Evolutionary conservation across 2,888 invertebrate genomes (phyloP).

Genomic region (Incurvaria masculella): DNA sequence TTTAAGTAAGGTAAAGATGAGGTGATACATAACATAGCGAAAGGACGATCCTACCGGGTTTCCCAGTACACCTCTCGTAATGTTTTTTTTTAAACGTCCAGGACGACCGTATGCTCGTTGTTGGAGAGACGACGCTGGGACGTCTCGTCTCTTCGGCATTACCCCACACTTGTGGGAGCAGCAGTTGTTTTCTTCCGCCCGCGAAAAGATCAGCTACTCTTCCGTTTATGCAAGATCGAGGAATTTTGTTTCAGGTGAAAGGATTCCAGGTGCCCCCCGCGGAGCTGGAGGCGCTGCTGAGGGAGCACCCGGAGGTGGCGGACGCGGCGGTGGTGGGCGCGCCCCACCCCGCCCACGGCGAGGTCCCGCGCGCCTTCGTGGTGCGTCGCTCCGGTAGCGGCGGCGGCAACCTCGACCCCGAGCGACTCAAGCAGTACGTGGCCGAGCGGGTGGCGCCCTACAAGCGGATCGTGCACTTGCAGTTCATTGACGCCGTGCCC

Average conservation of each 20-base stretch:
- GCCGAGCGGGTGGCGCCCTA: conserved; percentile 70
- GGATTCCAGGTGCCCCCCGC: conserved; percentile 40
- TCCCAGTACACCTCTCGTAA: no score
- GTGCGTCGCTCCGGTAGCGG: conserved; percentile 38
- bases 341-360: conserved; percentile 59
- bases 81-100: no score
- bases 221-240: no score
- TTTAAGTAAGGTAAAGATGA: no score
- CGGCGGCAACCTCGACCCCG: conserved; percentile 24
- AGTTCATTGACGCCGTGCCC: conserved; percentile 67
- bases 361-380: conserved; percentile 67
- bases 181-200: no score
- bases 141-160: no score
- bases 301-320: conserved; percentile 60
- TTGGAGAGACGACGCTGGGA: no score
- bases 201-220: no score
- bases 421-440: conserved; percentile 62
- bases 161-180: no score
- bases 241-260: conserved; percentile 50
- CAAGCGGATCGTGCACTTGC: conserved; percentile 69
- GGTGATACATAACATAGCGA: no score
- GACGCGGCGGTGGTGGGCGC: conserved; percentile 78
- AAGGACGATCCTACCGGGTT: no score
- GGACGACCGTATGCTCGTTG: no score
- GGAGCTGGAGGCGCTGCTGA: conserved; percentile 42